Conservation (phyloP, 1,140 invertebrate genomes). For the Mizuhopecten yessoensis region DNA sequence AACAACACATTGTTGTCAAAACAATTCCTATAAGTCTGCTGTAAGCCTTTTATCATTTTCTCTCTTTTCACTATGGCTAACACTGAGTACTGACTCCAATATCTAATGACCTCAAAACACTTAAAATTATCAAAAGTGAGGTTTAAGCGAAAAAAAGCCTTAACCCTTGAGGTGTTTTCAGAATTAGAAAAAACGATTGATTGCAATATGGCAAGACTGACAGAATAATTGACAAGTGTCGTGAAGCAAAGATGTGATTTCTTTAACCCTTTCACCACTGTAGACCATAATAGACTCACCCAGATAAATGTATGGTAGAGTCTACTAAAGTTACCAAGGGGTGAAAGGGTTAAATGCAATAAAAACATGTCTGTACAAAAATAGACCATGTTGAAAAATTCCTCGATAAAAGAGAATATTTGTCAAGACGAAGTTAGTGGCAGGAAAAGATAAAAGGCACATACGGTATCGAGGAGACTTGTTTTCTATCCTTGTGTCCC, state of each 20-base stretch:
- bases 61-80: no score
- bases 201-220: not conserved
- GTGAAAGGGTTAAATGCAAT: no score
- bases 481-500: not conserved
- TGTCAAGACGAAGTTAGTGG: not conserved
- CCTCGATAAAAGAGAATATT: not conserved
- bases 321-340: no score
- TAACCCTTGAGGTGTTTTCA: not conserved
- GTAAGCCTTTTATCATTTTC: no score
- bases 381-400: not conserved
- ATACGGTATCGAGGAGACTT: not conserved
- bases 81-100: no score
- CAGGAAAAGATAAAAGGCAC: slow-evolving; percentile 7
- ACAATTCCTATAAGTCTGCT: not conserved
- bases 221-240: not conserved
- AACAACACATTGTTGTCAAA: not conserved
- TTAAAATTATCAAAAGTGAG: not conserved
- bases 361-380: not conserved
- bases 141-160: not conserved
- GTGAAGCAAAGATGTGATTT: not conserved
- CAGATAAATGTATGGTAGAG: no score
- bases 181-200: not conserved
- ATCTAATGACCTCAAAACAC: no score
- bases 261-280: no score
- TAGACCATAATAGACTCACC: no score